Base-by-base conservation (phyloP, 2,797 vertebrate species). In the Furcifer pardalis region DNA sequence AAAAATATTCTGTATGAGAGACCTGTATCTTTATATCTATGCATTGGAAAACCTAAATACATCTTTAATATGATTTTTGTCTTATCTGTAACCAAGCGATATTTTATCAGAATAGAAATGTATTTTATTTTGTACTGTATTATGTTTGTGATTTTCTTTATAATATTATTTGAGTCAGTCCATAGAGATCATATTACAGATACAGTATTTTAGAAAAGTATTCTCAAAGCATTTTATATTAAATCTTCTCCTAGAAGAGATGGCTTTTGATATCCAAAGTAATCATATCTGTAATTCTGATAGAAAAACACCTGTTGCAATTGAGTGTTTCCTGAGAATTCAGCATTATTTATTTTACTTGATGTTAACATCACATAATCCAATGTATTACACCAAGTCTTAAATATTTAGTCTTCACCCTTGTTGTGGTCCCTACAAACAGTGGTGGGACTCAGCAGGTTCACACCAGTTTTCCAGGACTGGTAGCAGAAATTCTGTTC, bases 71-170 rank as follows among this genome's bases (percentile, higher is more conserved):
- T 2, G 7, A 42, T 27, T 84, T 7, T 60, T 30, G 1, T 59
- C 1, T 77, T 5, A 1, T 5, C 13, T 3, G 68, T 79, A 75
- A 7, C 27, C 8, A 0, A 1, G 0, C 0, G 8, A 77, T 15
- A 83, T 15, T 25, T 27, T 40, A 1, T 37, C 7, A 35, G 27
- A 62, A 2, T 10, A 21, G 72, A 1, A 30, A 25, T 77, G 21
- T 30, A 5, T 4, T 9, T 35, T 49, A 71, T 37, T 0, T 44
- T 1, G 40, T 27, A 10, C n/a, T 65, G 5, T 1, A 72, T 49
- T 49, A 52, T 0, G 1, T 35, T 40, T 59, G 65, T 42, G 1
- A 6, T 40, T 0, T 52, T 1, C 42, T 35, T 30, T 62, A 77
- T 60, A 49, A 3, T 32, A 56, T 23, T 72, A 49, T 77, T 35